phyloP scores from a whole-genome alignment of 2,113 vertebrate genomes.

The Carollia perspicillata region DNA sequence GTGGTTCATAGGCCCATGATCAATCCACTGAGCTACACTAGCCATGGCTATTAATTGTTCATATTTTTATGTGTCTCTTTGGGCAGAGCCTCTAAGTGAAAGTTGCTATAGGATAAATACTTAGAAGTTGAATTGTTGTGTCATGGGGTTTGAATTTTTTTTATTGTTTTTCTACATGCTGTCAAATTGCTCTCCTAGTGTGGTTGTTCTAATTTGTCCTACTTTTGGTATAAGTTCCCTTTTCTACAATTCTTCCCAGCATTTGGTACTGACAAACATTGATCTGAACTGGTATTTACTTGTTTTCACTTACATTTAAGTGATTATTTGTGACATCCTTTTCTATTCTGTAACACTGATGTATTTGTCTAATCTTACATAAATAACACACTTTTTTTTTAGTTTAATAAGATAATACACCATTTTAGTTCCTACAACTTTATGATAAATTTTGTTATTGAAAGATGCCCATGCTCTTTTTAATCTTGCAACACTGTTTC shows the following conservation, averaged over 20 bases:
- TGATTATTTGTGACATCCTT: not conserved
- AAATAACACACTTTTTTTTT: not conserved
- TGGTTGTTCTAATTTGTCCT: not conserved
- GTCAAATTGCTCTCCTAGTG: not conserved
- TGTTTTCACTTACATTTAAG: not conserved
- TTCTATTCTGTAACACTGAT: not conserved
- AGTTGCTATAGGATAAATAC: not conserved
- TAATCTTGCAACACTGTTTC: not conserved
- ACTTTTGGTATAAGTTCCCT: not conserved
- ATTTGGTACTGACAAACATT: not conserved
- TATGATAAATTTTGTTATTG: not conserved
- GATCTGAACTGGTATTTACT: not conserved
- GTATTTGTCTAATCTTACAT: not conserved
- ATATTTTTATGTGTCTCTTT: not conserved
- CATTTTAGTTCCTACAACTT: not conserved
- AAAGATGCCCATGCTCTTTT: not conserved
- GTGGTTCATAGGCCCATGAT: too few relatives aligned
- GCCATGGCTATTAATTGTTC: not conserved
- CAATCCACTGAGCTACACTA: too few relatives aligned
- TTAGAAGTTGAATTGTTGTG: not conserved
- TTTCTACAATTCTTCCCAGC: not conserved
- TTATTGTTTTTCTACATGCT: not conserved
- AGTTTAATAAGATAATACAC: not conserved
- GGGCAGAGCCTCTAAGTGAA: not conserved
- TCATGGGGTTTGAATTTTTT: not conserved